phyloP scores from a whole-genome alignment of 1,140 invertebrate species.

The Leptopilina clavipes region DNA sequence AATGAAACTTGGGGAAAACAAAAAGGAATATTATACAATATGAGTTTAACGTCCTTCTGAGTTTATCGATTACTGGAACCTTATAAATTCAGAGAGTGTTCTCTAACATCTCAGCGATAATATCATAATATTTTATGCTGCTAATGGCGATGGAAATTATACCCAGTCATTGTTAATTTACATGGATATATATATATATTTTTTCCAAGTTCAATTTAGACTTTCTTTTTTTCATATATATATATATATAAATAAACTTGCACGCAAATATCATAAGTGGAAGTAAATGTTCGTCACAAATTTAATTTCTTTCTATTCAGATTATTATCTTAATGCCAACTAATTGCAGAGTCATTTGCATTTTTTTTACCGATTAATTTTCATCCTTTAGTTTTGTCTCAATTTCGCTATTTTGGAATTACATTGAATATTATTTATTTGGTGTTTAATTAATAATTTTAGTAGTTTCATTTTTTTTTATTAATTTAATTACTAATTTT shows the following conservation, averaged over 20 bases:
- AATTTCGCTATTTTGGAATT: not conserved
- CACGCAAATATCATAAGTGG: not conserved
- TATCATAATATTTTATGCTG: not conserved
- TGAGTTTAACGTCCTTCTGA: too few relatives aligned
- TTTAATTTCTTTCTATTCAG: not conserved
- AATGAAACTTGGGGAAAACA: too few relatives aligned
- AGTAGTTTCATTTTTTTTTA: not conserved
- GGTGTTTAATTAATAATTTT: too few relatives aligned
- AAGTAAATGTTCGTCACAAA: not conserved
- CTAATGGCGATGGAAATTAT: constrained; percentile 13
- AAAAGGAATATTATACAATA: too few relatives aligned
- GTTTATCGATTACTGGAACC: not conserved
- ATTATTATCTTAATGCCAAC: not conserved
- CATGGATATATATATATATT: too few relatives aligned
- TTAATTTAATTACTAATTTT: not conserved
- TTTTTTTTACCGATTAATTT: not conserved
- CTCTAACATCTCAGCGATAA: not conserved
- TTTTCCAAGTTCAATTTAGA: too few relatives aligned
- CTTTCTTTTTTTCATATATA: not conserved
- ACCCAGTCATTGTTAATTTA: not conserved
- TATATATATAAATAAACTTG: not conserved
- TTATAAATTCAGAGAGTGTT: not conserved
- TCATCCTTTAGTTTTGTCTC: not conserved
- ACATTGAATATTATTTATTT: too few relatives aligned
- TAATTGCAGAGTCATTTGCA: not conserved